Evolutionary conservation across 2,888 invertebrate species (phyloP).

Genomic region (Drosophila nigricruria): DNA sequence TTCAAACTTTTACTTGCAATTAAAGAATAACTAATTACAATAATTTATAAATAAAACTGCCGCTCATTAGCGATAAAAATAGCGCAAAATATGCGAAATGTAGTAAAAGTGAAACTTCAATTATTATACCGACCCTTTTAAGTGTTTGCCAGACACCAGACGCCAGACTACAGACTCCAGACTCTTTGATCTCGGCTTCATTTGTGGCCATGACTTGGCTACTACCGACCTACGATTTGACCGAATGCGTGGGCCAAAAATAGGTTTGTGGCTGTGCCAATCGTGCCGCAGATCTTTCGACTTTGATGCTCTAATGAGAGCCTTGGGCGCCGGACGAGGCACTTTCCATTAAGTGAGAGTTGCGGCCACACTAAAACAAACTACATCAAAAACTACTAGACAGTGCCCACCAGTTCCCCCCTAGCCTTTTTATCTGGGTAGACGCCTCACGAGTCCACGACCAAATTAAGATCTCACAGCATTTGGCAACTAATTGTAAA

Average conservation of each 20-base stretch:
- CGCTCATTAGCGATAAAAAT: constrained; percentile 45
- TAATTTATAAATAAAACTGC: constrained; percentile 56
- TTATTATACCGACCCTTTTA: constrained; percentile 34
- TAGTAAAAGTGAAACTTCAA: constrained; percentile 47
- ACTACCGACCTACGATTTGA: constrained; percentile 10
- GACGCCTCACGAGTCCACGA: constrained; percentile 52
- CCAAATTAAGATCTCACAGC: constrained; percentile 79
- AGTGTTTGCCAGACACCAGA: constrained; percentile 6
- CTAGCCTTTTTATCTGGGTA: not conserved
- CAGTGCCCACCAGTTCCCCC: constrained; percentile 24
- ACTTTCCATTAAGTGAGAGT: constrained; percentile 72
- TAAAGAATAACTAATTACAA: constrained; percentile 58
- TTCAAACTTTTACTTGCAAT: constrained; percentile 53
- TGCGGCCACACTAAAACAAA: constrained; percentile 61
- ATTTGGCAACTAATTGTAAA: constrained; percentile 78
- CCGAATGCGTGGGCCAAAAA: constrained; percentile 38
- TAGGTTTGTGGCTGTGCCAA: constrained; percentile 14
- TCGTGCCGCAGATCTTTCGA: constrained; percentile 44
- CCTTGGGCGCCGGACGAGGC: constrained; percentile 30
- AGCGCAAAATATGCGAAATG: constrained; percentile 31
- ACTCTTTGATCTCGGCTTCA: constrained; percentile 33
- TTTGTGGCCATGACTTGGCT: constrained; percentile 74
- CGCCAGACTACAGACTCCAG: not conserved
- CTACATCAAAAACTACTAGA: constrained; percentile 69
- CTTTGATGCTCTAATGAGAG: constrained; percentile 70